Evolutionary conservation across 2,797 vertebrate species (phyloP).

Genomic region (Chelidonichthys spinosus): DNA sequence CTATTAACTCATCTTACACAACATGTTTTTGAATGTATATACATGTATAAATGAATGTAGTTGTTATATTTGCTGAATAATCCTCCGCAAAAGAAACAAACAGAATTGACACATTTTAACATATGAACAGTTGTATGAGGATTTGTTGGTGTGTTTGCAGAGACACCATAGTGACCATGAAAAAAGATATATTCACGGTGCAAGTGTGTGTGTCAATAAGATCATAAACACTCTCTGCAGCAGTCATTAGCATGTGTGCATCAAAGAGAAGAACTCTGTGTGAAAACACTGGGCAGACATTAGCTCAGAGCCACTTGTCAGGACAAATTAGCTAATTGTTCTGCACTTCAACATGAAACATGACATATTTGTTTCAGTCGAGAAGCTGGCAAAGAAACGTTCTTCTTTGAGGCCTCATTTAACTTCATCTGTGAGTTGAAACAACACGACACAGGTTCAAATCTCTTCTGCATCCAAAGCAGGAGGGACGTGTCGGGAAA

Average conservation of each 20-base stretch:
- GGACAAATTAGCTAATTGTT: slow-evolving; percentile 52
- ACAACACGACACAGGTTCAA: fast-evolving
- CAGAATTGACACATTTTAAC: too few species aligned
- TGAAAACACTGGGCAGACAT: slow-evolving; percentile 40
- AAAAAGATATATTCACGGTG: background rate
- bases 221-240: slow-evolving; percentile 20
- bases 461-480: slow-evolving; percentile 4
- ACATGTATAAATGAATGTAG: too few species aligned
- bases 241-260: slow-evolving; percentile 5
- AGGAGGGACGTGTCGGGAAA: background rate
- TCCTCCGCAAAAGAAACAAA: too few species aligned
- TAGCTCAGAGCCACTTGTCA: slow-evolving; percentile 34
- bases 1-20: too few species aligned
- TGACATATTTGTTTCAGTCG: slow-evolving; percentile 8
- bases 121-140: too few species aligned
- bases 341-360: slow-evolving; percentile 27
- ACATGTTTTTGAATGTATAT: too few species aligned
- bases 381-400: background rate
- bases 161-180: background rate
- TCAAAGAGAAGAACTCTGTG: slow-evolving; percentile 33
- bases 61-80: too few species aligned
- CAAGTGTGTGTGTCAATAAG: slow-evolving; percentile 24
- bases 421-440: background rate
- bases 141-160: background rate
- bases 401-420: background rate